Conservation (phyloP, 2,888 invertebrate genomes). For the Clostera curtula region DNA sequence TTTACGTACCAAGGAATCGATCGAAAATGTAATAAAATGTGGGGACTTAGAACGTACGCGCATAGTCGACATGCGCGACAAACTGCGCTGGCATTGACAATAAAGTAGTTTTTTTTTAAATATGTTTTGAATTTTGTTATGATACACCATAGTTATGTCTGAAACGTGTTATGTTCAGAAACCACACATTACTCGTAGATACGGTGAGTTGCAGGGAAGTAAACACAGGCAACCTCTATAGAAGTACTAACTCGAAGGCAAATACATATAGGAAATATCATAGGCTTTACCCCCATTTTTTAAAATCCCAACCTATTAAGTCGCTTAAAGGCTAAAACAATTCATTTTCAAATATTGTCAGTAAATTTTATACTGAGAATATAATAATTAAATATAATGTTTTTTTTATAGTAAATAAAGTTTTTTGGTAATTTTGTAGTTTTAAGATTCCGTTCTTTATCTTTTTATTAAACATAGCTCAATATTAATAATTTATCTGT, state of each 20-base stretch:
- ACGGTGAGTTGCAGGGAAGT: no score
- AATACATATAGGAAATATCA: no score
- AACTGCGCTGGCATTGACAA: slow-evolving; percentile 39
- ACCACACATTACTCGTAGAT: slow-evolving; percentile 35
- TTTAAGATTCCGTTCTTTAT: neutral
- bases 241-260: no score
- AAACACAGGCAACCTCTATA: no score
- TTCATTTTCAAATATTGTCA: no score
- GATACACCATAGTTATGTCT: slow-evolving; percentile 31
- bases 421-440: neutral
- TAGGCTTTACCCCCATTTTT: no score
- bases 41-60: slow-evolving; percentile 20
- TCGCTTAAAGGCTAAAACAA: no score
- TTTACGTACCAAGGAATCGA: slow-evolving; percentile 31
- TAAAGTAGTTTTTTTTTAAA: slow-evolving; percentile 9
- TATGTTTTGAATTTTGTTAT: slow-evolving; percentile 6
- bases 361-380: no score
- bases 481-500: slow-evolving; percentile 14
- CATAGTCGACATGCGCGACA: slow-evolving; percentile 32
- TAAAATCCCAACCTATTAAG: no score
- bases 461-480: slow-evolving; percentile 2
- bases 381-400: slow-evolving; percentile 6
- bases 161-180: slow-evolving; percentile 36
- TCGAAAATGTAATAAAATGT: slow-evolving; percentile 42
- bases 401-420: neutral